Percentiles rank a stretch among this genome's conserved stretches.
Evolutionary conservation across 2,113 vertebrate species (phyloP).

Genomic region (Anser brachyrhynchus): DNA sequence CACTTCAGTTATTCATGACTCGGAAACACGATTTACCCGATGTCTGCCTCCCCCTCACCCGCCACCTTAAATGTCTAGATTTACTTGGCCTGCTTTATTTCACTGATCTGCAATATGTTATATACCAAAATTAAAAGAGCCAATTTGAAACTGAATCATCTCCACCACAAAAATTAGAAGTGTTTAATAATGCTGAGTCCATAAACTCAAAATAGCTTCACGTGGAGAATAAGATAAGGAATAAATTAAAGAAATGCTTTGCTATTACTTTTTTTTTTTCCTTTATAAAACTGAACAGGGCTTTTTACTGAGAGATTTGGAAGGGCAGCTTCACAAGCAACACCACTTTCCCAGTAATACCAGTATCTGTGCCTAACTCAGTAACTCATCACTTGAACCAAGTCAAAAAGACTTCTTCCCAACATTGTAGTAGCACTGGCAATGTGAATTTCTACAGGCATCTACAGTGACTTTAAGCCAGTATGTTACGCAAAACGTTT

Average conservation of each 20-base stretch:
- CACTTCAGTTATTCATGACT: slow-evolving; percentile 21
- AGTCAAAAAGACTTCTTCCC: neutral
- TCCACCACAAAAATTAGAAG: neutral
- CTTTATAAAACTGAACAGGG: neutral
- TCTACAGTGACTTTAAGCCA: neutral
- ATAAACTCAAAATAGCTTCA: neutral
- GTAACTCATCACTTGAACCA: neutral
- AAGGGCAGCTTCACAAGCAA: neutral
- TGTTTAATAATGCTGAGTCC: neutral
- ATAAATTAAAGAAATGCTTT: neutral
- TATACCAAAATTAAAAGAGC: neutral
- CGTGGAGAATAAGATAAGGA: neutral
- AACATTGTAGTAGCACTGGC: neutral
- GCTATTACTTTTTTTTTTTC: neutral
- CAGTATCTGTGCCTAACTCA: neutral
- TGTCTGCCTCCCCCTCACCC: neutral
- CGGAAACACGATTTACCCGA: slow-evolving; percentile 17
- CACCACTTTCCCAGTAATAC: neutral
- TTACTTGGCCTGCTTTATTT: slow-evolving; percentile 18
- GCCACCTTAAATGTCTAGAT: neutral
- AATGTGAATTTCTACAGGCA: neutral
- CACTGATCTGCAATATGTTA: neutral
- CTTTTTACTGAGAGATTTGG: neutral
- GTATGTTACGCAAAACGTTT: neutral
- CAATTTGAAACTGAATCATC: neutral